Evolutionary conservation across 2,113 vertebrate species (phyloP).

Genomic region (Sapajus apella): DNA sequence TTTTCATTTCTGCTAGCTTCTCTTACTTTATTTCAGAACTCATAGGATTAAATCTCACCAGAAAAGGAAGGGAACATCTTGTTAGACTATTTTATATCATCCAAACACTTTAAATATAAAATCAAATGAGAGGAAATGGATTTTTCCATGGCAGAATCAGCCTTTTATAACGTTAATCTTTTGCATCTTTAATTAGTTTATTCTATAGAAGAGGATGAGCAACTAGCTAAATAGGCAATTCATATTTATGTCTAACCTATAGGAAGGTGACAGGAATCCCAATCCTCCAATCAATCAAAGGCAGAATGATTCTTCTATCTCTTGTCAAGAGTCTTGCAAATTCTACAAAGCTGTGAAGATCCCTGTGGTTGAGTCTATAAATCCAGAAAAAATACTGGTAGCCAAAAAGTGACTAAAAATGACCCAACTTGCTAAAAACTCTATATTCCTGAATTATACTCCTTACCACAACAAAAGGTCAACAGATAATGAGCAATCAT

Average conservation of each 20-base stretch:
- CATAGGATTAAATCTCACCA: not conserved
- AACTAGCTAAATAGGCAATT: constrained; percentile 1
- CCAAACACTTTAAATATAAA: constrained; percentile 53
- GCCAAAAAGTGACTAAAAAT: not conserved
- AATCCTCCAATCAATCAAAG: not conserved
- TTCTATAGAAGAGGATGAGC: not conserved
- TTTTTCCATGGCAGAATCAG: not conserved
- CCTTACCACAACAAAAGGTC: not conserved
- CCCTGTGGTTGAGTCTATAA: not conserved
- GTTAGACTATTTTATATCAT: constrained; percentile 35
- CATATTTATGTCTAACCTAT: not conserved
- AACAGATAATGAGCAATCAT: not conserved
- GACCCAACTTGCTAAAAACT: not conserved
- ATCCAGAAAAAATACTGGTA: not conserved
- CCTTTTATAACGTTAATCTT: constrained; percentile 41
- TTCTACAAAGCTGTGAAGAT: not conserved
- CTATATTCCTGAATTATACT: not conserved
- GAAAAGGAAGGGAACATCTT: constrained; percentile 38
- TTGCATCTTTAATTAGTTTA: constrained; percentile 48
- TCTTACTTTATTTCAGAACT: constrained; percentile 31
- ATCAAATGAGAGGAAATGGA: constrained; percentile 54
- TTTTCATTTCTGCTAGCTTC: constrained; percentile 29
- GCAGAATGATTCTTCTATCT: not conserved
- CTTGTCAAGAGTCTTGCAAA: not conserved
- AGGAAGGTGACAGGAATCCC: not conserved